Evolutionary conservation across 2,113 vertebrate species (phyloP), one percentile per base, ranked within the genome.

Genomic region (Cyanoramphus novaezelandiae): DNA sequence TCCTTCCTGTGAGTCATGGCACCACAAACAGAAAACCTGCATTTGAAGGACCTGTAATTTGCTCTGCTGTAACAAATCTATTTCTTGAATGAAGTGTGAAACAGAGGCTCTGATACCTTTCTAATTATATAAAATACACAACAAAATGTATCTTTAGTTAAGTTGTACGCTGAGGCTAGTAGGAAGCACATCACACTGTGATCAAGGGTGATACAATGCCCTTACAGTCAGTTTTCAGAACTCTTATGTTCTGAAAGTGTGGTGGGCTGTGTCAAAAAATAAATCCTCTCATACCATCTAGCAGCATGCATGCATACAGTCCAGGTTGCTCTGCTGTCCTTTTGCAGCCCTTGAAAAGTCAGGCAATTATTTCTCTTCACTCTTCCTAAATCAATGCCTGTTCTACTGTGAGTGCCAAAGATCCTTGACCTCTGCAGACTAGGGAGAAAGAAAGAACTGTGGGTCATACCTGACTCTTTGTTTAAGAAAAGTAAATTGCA

Each of bases 401-500:
- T 46, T 74, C 79, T 77, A 12, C 8, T 67, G 13, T 13, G 25
- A 23, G 13, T 82, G 25, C 5, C 49, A 63, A 60, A 49, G n/a
- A 6, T 83, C 18, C 18, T 65, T 8, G 4, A 21, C 11, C 23
- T 77, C 60, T 80, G 25, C 50, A 71, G 27, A 52, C 12, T 57
- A 68, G 20, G 19, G 16, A 60, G 44, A 65, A 57, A 64, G 27
- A 41, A 78, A 11, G 3, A 44, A 37, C 47, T 29, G 13, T 17
- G 29, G 20, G 33, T 68, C 37, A 35, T 44, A 28, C 3, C 15
- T 68, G 76, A 92, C 9, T 13, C 55, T 70, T 28, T 18, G 44
- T 3, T 70, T 2, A 25, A 41, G 60, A 65, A 71, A 57, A 25
- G 7, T 2, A 60, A 29, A 31, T 3, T 44, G 2, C 1, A 2